Conservation (phyloP, 2,113 vertebrate genomes). For the Rhinoptilus africanus region DNA sequence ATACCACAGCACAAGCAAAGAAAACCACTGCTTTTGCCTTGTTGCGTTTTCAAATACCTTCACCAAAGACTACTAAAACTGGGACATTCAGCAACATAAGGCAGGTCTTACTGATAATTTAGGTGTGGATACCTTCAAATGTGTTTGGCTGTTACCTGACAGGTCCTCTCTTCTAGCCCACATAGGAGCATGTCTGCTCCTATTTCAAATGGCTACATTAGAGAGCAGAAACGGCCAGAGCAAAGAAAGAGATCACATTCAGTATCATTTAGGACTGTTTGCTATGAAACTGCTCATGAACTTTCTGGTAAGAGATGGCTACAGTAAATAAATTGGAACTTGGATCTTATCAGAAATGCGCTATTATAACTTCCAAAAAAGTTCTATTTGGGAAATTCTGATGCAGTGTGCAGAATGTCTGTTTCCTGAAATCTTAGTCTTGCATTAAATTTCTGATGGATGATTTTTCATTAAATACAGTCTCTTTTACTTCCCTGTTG, state of each 20-base stretch:
- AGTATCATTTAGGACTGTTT: background rate
- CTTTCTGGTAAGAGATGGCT: background rate
- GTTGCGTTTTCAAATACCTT: background rate
- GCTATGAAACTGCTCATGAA: background rate
- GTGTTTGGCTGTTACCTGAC: background rate
- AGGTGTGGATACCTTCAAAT: background rate
- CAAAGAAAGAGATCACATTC: background rate
- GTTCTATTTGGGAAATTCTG: background rate
- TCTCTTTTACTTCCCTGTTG: background rate
- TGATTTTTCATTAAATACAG: background rate
- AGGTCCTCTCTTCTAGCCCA: background rate
- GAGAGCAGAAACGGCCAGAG: background rate
- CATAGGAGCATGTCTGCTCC: fast-evolving
- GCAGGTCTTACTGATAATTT: background rate
- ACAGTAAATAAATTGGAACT: background rate
- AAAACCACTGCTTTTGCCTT: background rate
- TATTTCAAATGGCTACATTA: background rate
- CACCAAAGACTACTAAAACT: background rate
- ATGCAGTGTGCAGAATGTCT: background rate
- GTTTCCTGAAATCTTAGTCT: background rate
- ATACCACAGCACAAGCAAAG: background rate
- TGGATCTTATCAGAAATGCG: background rate
- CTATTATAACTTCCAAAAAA: background rate
- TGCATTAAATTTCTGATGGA: background rate
- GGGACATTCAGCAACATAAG: background rate